phyloP scores from a whole-genome alignment of 2,888 invertebrate species.

The Theretra japonica region DNA sequence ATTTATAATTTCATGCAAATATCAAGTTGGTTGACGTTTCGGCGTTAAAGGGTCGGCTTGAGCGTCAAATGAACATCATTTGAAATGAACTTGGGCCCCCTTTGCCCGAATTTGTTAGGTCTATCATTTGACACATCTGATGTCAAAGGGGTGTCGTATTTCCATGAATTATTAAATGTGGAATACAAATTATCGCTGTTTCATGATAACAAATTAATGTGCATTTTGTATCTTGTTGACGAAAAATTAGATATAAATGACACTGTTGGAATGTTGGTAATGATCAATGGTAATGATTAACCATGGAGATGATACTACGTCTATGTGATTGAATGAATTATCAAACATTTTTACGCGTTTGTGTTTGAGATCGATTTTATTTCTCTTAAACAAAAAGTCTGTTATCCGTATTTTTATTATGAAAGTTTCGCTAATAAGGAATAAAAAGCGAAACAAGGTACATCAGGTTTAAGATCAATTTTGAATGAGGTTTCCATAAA shows the following conservation, averaged over 20 bases:
- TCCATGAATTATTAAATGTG: not conserved
- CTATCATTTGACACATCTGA: constrained; percentile 10
- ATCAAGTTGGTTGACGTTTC: constrained; percentile 18
- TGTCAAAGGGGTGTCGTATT: not conserved
- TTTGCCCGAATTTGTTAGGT: not conserved
- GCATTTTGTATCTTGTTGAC: not conserved
- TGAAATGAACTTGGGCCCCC: not conserved
- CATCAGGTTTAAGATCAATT: not conserved
- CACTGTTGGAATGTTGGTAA: not conserved
- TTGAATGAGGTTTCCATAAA: not conserved
- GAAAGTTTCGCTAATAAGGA: not conserved
- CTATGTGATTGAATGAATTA: not conserved
- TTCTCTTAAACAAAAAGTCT: too few relatives aligned
- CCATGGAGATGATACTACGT: too few relatives aligned
- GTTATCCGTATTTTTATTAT: too few relatives aligned
- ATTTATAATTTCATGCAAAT: constrained; percentile 12
- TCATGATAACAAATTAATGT: not conserved
- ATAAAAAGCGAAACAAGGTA: not conserved
- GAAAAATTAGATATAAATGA: not conserved
- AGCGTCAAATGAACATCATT: constrained; percentile 15
- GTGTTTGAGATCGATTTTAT: not conserved
- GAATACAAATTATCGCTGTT: constrained; percentile 1
- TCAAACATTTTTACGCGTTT: not conserved
- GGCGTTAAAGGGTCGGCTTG: constrained; percentile 2
- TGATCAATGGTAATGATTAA: too few relatives aligned